phyloP scores from a whole-genome alignment of 2,113 vertebrate species.

The Tetraodon nigroviridis region DNA sequence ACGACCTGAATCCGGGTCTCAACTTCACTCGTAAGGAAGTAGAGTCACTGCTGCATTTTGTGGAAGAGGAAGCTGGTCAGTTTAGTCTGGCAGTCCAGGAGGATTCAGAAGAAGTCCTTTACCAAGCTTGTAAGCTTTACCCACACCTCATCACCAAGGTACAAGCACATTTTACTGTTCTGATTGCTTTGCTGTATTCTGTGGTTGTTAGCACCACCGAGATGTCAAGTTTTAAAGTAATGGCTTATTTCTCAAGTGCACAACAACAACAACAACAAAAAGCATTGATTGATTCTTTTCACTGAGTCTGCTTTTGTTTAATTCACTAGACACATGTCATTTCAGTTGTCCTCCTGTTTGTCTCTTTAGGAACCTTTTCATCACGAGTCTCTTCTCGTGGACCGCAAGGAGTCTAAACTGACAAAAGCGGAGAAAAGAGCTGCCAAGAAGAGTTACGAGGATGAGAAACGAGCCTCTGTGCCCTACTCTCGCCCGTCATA shows the following conservation, averaged over 20 bases:
- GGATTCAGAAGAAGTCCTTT: slow-evolving; percentile 82
- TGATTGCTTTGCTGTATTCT: too few species aligned
- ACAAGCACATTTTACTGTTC: slow-evolving; percentile 5
- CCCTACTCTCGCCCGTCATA: slow-evolving; percentile 95
- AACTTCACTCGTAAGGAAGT: slow-evolving; percentile 96
- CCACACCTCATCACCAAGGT: slow-evolving; percentile 97
- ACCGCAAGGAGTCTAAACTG: slow-evolving; percentile 93
- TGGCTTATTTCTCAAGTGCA: too few species aligned
- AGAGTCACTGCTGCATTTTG: slow-evolving; percentile 97
- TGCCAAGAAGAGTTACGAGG: slow-evolving; percentile 97
- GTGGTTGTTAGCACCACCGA: too few species aligned
- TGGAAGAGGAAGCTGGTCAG: slow-evolving; percentile 87
- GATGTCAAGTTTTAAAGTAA: too few species aligned
- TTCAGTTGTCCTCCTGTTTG: background rate
- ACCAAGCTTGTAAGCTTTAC: slow-evolving; percentile 83
- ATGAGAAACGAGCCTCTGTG: slow-evolving; percentile 95
- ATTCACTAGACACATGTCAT: too few species aligned
- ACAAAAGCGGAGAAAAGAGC: slow-evolving; percentile 98
- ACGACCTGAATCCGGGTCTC: slow-evolving; percentile 95
- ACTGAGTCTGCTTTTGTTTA: too few species aligned
- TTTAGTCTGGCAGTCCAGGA: slow-evolving; percentile 46
- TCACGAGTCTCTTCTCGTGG: slow-evolving; percentile 94
- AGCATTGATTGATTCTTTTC: background rate
- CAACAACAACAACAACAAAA: background rate
- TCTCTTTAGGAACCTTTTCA: slow-evolving; percentile 88